phyloP scores from a whole-genome alignment of 2,113 vertebrate species.

The Phylloscopus trochilus region DNA sequence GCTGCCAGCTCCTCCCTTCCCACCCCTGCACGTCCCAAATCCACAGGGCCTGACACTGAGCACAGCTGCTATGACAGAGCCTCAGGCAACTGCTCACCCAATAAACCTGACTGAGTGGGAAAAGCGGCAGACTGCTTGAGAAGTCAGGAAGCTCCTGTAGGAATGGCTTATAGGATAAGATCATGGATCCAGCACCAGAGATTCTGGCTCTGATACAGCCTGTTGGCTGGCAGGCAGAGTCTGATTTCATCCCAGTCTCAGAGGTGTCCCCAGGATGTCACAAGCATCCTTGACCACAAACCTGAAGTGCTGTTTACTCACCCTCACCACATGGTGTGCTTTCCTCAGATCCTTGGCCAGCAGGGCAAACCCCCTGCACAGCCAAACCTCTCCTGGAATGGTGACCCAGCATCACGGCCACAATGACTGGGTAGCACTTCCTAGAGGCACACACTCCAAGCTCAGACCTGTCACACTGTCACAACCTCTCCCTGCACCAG shows the following conservation, averaged over 20 bases:
- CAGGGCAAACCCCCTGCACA: not conserved
- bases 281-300: not conserved
- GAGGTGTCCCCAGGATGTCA: not conserved
- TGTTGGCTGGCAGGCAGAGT: not conserved
- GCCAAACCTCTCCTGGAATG: not conserved
- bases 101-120: not conserved
- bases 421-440: not conserved
- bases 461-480: fast-evolving
- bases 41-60: not conserved
- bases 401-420: not conserved
- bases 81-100: fast-evolving
- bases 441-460: not conserved
- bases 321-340: fast-evolving
- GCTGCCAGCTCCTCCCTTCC: not conserved
- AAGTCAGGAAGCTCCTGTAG: not conserved
- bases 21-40: not conserved
- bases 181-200: not conserved
- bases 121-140: not conserved
- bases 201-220: not conserved
- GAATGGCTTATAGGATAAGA: not conserved
- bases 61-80: fast-evolving
- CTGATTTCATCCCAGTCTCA: not conserved
- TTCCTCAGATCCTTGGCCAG: not conserved
- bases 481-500: fast-evolving
- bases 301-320: not conserved